Conservation (phyloP, 2,888 invertebrate species). For the Sympetrum striolatum region DNA sequence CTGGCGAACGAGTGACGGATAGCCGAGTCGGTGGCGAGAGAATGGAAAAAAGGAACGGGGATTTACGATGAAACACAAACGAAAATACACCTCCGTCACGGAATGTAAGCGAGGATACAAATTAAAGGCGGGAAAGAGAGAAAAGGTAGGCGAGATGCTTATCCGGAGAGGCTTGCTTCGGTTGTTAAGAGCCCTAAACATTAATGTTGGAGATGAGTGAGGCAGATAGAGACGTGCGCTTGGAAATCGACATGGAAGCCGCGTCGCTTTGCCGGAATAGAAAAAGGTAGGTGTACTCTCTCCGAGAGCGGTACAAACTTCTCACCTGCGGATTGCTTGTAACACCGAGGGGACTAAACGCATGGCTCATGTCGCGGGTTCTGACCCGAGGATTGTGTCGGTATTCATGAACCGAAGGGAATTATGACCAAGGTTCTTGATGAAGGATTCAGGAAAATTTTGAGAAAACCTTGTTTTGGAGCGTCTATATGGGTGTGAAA, state of each 20-base stretch:
- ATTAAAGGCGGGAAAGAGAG: slow-evolving; percentile 1
- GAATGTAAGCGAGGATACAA: slow-evolving; percentile 20
- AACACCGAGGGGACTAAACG: too few relatives aligned
- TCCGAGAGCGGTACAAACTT: too few relatives aligned
- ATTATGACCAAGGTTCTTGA: too few relatives aligned
- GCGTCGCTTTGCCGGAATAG: not conserved
- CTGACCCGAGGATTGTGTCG: too few relatives aligned
- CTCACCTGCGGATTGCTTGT: too few relatives aligned
- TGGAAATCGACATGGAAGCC: slow-evolving; percentile 9
- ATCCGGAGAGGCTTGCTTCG: slow-evolving; percentile 33
- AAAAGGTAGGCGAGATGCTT: not conserved
- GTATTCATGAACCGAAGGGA: too few relatives aligned
- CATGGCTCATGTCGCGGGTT: too few relatives aligned
- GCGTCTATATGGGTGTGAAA: too few relatives aligned
- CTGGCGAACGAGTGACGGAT: slow-evolving; percentile 3
- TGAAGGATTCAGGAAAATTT: too few relatives aligned
- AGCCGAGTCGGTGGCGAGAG: not conserved
- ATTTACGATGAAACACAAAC: slow-evolving; percentile 9
- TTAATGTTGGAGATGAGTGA: slow-evolving; percentile 31
- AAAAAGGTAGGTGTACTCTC: not conserved
- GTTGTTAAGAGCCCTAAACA: slow-evolving; percentile 41
- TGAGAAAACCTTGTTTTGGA: too few relatives aligned
- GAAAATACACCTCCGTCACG: slow-evolving; percentile 29
- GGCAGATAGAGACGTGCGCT: slow-evolving; percentile 11
- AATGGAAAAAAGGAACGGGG: not conserved